Evolutionary conservation across 2,888 invertebrate species (phyloP).

Genomic region (Eupeodes luniger): DNA sequence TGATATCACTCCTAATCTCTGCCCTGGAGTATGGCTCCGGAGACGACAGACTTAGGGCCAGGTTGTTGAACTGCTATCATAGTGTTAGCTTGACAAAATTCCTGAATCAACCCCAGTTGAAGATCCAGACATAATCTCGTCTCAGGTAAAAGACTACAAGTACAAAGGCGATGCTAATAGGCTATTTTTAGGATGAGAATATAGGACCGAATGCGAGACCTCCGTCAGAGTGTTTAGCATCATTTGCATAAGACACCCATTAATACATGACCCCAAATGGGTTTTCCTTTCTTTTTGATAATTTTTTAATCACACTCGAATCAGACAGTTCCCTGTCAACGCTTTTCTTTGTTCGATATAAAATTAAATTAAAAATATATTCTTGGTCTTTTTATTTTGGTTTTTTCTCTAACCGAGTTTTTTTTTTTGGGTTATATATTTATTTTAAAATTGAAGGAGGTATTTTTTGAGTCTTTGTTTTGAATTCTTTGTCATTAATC

Average conservation of each 20-base stretch:
- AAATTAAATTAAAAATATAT: conserved; percentile 46
- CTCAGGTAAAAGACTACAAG: not conserved
- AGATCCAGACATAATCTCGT: not conserved
- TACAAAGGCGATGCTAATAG: conserved; percentile 30
- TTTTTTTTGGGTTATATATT: conserved; percentile 29
- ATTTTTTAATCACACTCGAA: conserved; percentile 45
- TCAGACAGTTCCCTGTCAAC: conserved; percentile 25
- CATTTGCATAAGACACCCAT: conserved; percentile 65
- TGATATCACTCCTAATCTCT: not conserved
- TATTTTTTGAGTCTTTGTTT: not conserved
- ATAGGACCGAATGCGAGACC: conserved; percentile 2
- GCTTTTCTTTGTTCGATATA: conserved; percentile 36
- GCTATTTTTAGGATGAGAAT: conserved; percentile 16
- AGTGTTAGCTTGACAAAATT: conserved; percentile 10
- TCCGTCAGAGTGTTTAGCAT: conserved; percentile 24
- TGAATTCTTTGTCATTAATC: conserved; percentile 6
- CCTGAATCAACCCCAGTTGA: not conserved
- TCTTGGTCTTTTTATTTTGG: not conserved
- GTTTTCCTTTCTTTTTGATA: conserved; percentile 22
- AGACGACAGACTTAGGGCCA: not conserved
- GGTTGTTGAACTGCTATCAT: conserved; percentile 9
- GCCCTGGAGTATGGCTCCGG: not conserved
- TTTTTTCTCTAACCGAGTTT: conserved; percentile 27
- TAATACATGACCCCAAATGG: conserved; percentile 40
- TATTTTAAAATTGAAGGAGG: not conserved